Base-by-base conservation (phyloP, 2,888 invertebrate species). In the Drosophila prolongata region DNA sequence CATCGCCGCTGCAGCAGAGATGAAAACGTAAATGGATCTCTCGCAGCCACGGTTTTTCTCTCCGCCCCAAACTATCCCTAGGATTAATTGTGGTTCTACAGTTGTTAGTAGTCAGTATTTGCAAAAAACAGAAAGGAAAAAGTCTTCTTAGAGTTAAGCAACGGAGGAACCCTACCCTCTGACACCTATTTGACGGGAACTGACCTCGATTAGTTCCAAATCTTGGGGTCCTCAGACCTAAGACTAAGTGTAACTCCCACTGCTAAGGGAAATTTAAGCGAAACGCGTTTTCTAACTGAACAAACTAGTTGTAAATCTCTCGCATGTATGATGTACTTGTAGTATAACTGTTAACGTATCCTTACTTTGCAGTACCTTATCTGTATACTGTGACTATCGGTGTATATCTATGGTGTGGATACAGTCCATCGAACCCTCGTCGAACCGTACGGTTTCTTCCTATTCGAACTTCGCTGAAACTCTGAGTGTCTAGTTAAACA, bases 401-500 rank as follows among this genome's bases (percentile, higher is more conserved):
- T 80, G 75, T 83, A 68, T 60, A 49, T 57, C 35, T 50, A 34
- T 65, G 55, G 47, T 65, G 37, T 61, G 46, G 47, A 40, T 34
- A 1, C 11, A 47, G 34, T 55, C 50, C 52, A 43, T 61, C 49
- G 52, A 56, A 61, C 68, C 47, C 72, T 56, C 73, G 61, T 61
- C 75, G 65, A 75, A 75, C 70, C 73, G 53, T 75, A 79, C 75
- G 84, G 84, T 85, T 85, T 87, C 87, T 85, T 85, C 82, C 87
- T 87, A 84, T 73, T 66, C 61, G 68, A 73, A 84, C 78, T 80
- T 69, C 79, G 80, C 80, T 77, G 87, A 87, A 87, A 78, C 85
- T 84, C 82, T 84, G 77, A 81, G 80, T 85, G 87, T 85, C 87
- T 87, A 85, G 71, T 76, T 84, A 76, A 80, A 55, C 59, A 66